Evolutionary conservation across 2,888 invertebrate genomes (phyloP).

Genomic region (Drosophila leonis): DNA sequence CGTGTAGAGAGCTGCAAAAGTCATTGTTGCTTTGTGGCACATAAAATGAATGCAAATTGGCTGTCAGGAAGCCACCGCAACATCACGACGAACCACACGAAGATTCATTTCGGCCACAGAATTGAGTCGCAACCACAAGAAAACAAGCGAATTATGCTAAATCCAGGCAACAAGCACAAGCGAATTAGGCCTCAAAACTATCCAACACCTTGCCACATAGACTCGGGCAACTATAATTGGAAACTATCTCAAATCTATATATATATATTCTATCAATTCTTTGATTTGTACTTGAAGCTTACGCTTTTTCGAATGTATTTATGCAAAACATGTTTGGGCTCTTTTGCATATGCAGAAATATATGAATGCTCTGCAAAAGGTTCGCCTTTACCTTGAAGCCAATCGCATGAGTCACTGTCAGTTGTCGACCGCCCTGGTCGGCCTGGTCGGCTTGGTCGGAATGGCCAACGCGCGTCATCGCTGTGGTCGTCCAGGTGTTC

Average conservation of each 20-base stretch:
- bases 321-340: background rate
- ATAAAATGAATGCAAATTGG: constrained; percentile 75
- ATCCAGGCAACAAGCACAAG: constrained; percentile 31
- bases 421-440: constrained; percentile 39
- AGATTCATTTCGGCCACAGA: constrained; percentile 58
- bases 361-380: constrained; percentile 49
- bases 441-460: constrained; percentile 23
- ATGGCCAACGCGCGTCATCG: constrained; percentile 48
- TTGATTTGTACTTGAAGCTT: constrained; percentile 1
- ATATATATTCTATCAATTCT: background rate
- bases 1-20: constrained; percentile 48
- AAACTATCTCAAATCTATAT: background rate
- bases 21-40: constrained; percentile 36
- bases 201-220: constrained; percentile 29
- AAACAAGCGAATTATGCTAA: constrained; percentile 61
- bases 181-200: constrained; percentile 26
- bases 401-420: constrained; percentile 54
- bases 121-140: constrained; percentile 55
- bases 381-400: constrained; percentile 53
- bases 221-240: background rate
- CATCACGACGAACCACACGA: constrained; percentile 69
- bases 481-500: constrained; percentile 73
- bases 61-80: constrained; percentile 64
- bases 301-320: constrained; percentile 11
- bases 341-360: constrained; percentile 38